Base-by-base conservation (phyloP, 2,797 vertebrate species). In the Sebastes minor region DNA sequence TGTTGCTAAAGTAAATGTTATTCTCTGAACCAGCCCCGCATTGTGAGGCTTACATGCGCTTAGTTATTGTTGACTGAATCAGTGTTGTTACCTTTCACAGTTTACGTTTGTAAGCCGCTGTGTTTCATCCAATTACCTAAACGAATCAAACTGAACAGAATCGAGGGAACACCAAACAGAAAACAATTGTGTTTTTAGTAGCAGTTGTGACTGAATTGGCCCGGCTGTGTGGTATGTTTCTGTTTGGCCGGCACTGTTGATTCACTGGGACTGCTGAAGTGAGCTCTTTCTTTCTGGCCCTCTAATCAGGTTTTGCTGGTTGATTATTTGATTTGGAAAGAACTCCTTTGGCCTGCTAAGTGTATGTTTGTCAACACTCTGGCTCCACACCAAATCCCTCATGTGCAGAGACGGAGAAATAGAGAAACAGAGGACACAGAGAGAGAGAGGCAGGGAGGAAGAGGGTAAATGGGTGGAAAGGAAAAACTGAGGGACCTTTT, bases 301-400 rank as follows among this genome's bases (percentile, higher is more conserved):
- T 84, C 53, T 91, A 90, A 92, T 91, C 74, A 80, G 57, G 82
- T 91, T 90, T 88, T 84, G 78, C 83, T 71, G 56, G 61, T 80
- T 84, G 82, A 89, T 91, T 89, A 88, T 92, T 92, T 91, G 86
- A 91, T 91, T 92, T 89, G 81, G 83, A 89, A 80, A 83, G 64
- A 76, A 69, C 74, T 81, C 60, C 74, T 49, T 49, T 82, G 74
- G 62, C 73, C 81, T 78, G 78, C 63, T 65, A 79, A 84, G 84
- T 85, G 71, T 82, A 52, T 88, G 79, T 88, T 88, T 91, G 85
- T 89, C 88, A 92, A 82, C 90, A 90, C 68, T 62, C 53, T 71
- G 76, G 81, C 82, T 82, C 38, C 35, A 57, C 61, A 79, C 76
- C 71, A 75, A 80, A 80, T 72, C 78, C 67, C 63, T 76, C 49